phyloP scores from a whole-genome alignment of 2,888 invertebrate genomes.

The Perdita meconis region DNA sequence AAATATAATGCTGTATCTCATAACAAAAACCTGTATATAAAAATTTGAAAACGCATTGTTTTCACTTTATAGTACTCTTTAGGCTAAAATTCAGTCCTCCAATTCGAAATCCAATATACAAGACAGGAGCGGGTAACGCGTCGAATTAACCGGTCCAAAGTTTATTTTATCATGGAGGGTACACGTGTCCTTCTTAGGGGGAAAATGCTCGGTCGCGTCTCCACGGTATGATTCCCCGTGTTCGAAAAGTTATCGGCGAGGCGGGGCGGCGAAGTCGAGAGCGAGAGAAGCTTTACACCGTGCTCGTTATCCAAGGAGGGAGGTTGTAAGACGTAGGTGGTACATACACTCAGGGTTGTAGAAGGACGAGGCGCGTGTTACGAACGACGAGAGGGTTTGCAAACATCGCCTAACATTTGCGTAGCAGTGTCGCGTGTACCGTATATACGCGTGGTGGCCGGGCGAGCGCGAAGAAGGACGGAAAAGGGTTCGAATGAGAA shows the following conservation, averaged over 20 bases:
- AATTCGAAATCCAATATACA: too few species aligned
- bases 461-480: constrained; percentile 56
- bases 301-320: constrained; percentile 64
- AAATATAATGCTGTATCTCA: too few species aligned
- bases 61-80: too few species aligned
- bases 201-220: neutral
- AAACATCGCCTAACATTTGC: constrained; percentile 75
- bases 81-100: too few species aligned
- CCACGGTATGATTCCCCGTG: constrained; percentile 17
- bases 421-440: constrained; percentile 65
- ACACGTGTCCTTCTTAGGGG: constrained; percentile 13
- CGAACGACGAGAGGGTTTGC: constrained; percentile 72
- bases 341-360: constrained; percentile 61
- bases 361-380: constrained; percentile 69
- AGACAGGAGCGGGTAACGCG: too few species aligned
- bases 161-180: neutral
- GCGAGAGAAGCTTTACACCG: constrained; percentile 52
- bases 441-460: constrained; percentile 22
- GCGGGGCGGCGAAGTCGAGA: constrained; percentile 33
- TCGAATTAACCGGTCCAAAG: neutral
- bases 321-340: constrained; percentile 65
- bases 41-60: too few species aligned
- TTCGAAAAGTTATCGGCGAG: constrained; percentile 58
- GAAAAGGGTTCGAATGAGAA: constrained; percentile 69
- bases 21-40: too few species aligned